Percentiles rank a stretch among this genome's conserved stretches.
These are phyloP conservation scores for Pelosia muscerda DNA, from an alignment of 2,888 invertebrate species.

Conservation along the genomic window DNA sequence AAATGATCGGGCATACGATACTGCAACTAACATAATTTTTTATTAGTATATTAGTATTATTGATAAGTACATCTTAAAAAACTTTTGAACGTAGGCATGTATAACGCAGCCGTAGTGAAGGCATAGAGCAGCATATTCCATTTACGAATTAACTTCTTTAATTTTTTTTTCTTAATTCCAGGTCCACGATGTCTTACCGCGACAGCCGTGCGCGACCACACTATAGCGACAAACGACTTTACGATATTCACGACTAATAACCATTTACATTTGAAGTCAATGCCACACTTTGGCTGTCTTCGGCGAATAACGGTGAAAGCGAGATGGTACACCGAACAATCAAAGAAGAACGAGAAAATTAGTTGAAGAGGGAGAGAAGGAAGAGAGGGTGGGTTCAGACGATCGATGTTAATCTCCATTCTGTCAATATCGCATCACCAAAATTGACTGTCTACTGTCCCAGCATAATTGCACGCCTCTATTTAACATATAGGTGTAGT, in stretches of 20 bases:
- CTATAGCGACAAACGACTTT: constrained; percentile 42
- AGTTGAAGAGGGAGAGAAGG: neutral
- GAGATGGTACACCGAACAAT: neutral
- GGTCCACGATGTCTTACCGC: constrained; percentile 61
- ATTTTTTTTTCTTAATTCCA: constrained; percentile 47
- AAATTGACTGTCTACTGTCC: too few relatives aligned
- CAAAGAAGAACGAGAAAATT: neutral
- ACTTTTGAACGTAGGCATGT: neutral
- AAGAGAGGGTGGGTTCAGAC: too few relatives aligned
- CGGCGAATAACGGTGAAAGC: constrained; percentile 13
- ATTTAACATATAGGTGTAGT: too few relatives aligned
- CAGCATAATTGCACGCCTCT: too few relatives aligned
- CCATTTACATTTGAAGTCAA: constrained; percentile 43
- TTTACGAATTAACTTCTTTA: neutral
- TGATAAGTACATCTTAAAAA: neutral
- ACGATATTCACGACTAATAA: constrained; percentile 29
- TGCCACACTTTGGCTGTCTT: constrained; percentile 35
- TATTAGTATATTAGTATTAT: neutral
- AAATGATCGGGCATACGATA: constrained; percentile 9
- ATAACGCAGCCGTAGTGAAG: neutral
- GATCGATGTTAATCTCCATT: too few relatives aligned
- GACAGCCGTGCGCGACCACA: constrained; percentile 61
- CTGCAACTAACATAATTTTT: constrained; percentile 2
- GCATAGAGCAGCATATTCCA: neutral
- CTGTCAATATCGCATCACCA: too few relatives aligned